Conservation (phyloP, 37 sponge, comb jelly and placozoan species). For the Mnemiopsis leidyi region DNA sequence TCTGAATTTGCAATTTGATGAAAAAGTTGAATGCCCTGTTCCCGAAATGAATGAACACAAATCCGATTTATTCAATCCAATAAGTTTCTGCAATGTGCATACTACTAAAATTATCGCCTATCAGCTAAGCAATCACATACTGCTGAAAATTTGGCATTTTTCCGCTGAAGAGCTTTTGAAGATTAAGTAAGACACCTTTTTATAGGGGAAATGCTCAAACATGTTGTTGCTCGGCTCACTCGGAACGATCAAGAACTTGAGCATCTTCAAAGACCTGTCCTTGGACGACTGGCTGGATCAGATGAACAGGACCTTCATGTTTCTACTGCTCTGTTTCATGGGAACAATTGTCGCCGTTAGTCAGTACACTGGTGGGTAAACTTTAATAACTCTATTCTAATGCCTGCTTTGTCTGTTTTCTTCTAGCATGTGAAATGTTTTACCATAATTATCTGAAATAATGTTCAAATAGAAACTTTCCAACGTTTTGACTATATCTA, state of each 20-base stretch:
- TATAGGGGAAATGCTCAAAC: conserved; percentile 65
- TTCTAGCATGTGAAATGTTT: too few relatives aligned
- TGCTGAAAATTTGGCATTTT: conserved; percentile 49
- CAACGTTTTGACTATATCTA: too few relatives aligned
- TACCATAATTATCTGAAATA: too few relatives aligned
- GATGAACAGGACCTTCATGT: conserved; percentile 64
- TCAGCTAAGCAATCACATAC: neutral
- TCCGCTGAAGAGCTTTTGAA: conserved; percentile 10
- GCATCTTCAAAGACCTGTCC: conserved; percentile 61
- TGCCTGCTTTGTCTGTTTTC: neutral
- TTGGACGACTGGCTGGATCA: conserved; percentile 66
- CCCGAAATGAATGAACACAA: too few relatives aligned
- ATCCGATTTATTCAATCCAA: too few relatives aligned
- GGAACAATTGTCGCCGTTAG: conserved; percentile 53
- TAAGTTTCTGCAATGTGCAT: too few relatives aligned
- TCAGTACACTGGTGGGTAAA: conserved; percentile 34
- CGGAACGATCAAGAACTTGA: conserved; percentile 66
- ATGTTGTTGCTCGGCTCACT: conserved; percentile 64
- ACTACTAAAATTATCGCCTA: too few relatives aligned
- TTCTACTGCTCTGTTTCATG: conserved; percentile 58
- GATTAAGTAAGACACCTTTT: conserved; percentile 58
- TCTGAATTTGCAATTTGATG: too few relatives aligned
- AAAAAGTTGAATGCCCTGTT: too few relatives aligned
- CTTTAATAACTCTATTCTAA: too few relatives aligned
- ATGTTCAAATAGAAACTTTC: too few relatives aligned